phyloP scores from a whole-genome alignment of 2,888 invertebrate species.

The Caenorhabditis panamensis region DNA sequence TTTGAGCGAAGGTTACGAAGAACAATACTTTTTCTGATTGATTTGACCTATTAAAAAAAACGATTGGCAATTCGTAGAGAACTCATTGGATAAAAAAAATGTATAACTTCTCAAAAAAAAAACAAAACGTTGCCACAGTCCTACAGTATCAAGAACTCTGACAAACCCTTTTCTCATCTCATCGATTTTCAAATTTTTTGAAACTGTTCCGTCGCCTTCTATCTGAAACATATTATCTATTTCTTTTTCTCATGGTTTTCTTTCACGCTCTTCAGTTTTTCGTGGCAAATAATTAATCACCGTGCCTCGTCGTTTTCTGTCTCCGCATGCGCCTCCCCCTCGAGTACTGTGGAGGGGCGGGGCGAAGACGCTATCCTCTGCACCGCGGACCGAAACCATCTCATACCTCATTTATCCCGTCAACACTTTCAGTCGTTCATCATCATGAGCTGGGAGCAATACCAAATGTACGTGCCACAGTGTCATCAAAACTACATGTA shows the following conservation, averaged over 20 bases:
- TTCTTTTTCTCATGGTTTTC: slow-evolving; percentile 11
- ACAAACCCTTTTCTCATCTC: no score
- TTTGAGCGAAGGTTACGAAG: no score
- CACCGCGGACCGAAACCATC: slow-evolving; percentile 29
- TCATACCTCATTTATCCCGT: slow-evolving; percentile 3
- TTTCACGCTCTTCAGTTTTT: slow-evolving; percentile 41
- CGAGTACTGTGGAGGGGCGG: slow-evolving; percentile 61
- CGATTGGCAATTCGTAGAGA: no score
- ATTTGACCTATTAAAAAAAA: no score
- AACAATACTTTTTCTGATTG: no score
- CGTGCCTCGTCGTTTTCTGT: slow-evolving; percentile 4
- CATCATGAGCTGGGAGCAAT: slow-evolving; percentile 62
- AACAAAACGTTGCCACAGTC: no score
- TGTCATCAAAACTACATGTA: slow-evolving; percentile 42
- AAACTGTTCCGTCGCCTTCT: not conserved
- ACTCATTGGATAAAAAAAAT: no score
- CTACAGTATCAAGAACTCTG: no score
- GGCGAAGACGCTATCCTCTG: slow-evolving; percentile 31
- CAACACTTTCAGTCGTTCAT: slow-evolving; percentile 21
- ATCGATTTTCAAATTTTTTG: not conserved
- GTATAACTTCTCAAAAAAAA: no score
- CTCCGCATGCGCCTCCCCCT: slow-evolving; percentile 46
- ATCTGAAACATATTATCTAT: slow-evolving; percentile 19
- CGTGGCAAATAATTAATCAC: slow-evolving; percentile 58
- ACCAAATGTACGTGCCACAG: slow-evolving; percentile 58